These are phyloP conservation scores for Vanessa tameamea DNA, from an alignment of 1,140 invertebrate genomes.

Conservation along the genomic window DNA sequence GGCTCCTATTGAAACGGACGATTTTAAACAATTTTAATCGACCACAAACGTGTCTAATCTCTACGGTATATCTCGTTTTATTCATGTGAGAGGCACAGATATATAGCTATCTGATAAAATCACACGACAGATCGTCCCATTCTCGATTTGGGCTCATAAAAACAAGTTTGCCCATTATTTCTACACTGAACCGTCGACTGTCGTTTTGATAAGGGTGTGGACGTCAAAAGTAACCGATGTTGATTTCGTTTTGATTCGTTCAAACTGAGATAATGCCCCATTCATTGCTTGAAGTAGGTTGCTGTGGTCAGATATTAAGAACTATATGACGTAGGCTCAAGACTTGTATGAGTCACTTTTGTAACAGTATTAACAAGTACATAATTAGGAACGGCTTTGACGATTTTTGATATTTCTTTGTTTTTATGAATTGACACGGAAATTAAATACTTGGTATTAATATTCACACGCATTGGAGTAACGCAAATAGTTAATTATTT, in stretches of 20 bases:
- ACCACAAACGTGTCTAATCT: conserved; percentile 41
- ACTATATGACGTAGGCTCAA: neutral
- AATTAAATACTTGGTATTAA: too few relatives aligned
- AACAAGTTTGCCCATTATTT: conserved; percentile 78
- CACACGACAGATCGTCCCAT: conserved; percentile 54
- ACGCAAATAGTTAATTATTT: too few relatives aligned
- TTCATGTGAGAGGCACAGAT: conserved; percentile 56
- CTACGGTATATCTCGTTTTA: conserved; percentile 51
- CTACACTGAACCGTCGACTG: conserved; percentile 65
- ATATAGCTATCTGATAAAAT: conserved; percentile 60
- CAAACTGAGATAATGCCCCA: conserved; percentile 65
- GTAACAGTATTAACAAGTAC: too few relatives aligned
- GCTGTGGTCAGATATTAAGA: neutral
- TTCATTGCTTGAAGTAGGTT: conserved; percentile 47
- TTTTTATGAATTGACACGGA: too few relatives aligned
- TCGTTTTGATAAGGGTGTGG: conserved; percentile 74
- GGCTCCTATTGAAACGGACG: conserved; percentile 7
- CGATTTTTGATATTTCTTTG: too few relatives aligned
- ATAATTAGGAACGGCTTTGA: too few relatives aligned
- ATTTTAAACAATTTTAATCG: conserved; percentile 38
- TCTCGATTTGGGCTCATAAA: conserved; percentile 55
- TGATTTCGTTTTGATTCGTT: conserved; percentile 78
- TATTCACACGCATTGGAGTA: too few relatives aligned
- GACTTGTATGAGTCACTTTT: too few relatives aligned
- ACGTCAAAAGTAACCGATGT: conserved; percentile 71